Percentiles rank a stretch among this genome's conserved stretches.
These are phyloP conservation scores for Thereva unica DNA, from an alignment of 2,888 invertebrate species.

Conservation along the genomic window DNA sequence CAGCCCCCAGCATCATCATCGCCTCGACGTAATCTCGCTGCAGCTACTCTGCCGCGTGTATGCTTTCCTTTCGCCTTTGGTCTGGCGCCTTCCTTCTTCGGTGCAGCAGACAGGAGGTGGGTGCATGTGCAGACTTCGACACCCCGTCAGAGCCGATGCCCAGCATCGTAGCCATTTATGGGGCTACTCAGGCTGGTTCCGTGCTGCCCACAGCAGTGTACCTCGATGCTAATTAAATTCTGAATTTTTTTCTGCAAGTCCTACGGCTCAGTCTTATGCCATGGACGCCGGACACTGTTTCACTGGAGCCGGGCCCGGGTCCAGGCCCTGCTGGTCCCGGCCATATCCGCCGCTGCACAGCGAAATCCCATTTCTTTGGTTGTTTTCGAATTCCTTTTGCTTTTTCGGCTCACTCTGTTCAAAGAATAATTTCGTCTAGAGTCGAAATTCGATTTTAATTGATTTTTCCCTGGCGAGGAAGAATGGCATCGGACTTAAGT, in stretches of 20 bases:
- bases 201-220: constrained; percentile 29
- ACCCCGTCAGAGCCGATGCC: constrained; percentile 26
- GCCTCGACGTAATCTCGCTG: constrained; percentile 24
- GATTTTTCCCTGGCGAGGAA: constrained; percentile 21
- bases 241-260: constrained; percentile 29
- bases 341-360: neutral
- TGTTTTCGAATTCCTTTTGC: constrained; percentile 26
- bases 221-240: constrained; percentile 37
- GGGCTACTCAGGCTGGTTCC: constrained; percentile 1
- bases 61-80: constrained; percentile 6
- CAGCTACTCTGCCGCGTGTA: constrained; percentile 26
- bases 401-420: constrained; percentile 27
- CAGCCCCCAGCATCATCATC: constrained; percentile 19
- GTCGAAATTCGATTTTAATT: constrained; percentile 34
- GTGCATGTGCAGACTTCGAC: constrained; percentile 27
- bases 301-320: constrained; percentile 13
- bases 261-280: constrained; percentile 32
- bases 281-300: constrained; percentile 24
- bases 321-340: neutral
- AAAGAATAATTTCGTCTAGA: constrained; percentile 35
- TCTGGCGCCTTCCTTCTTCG: neutral
- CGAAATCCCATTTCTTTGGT: constrained; percentile 15
- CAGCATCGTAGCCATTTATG: constrained; percentile 11
- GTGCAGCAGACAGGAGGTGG: constrained; percentile 6
- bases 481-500: constrained; percentile 7